These are phyloP conservation scores for Drosophila jambulina DNA, from an alignment of 1,140 invertebrate genomes.

Conservation along the genomic window DNA sequence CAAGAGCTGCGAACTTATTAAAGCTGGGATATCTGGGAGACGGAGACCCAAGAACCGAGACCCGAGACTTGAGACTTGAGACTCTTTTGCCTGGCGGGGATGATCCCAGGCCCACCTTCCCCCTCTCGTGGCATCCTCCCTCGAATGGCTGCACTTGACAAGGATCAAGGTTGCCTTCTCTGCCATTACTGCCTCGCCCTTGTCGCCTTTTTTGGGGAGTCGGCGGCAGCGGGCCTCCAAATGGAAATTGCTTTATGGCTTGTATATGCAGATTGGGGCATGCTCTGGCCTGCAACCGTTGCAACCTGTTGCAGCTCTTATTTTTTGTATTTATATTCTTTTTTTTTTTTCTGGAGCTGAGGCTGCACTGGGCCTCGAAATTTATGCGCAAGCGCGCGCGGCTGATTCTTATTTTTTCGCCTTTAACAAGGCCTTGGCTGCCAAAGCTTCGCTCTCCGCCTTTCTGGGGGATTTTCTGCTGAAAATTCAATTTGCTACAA, in stretches of 20 bases:
- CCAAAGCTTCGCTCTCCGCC: conserved; percentile 22
- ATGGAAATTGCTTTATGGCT: conserved; percentile 85
- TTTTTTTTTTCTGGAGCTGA: conserved; percentile 29
- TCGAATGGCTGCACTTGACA: conserved; percentile 74
- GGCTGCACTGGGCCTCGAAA: conserved; percentile 42
- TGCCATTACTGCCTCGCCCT: conserved; percentile 42
- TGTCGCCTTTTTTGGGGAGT: conserved; percentile 65
- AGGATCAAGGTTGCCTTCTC: conserved; percentile 77
- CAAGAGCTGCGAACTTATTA: conserved; percentile 79
- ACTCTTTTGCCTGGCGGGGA: conserved; percentile 29
- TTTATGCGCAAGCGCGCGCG: conserved; percentile 81
- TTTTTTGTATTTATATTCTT: conserved; percentile 54
- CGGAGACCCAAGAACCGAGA: conserved; percentile 7
- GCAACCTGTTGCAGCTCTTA: conserved; percentile 60
- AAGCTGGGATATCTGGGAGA: conserved; percentile 27
- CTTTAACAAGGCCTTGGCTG: conserved; percentile 74
- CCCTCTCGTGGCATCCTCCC: conserved; percentile 30
- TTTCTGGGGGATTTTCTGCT: conserved; percentile 65
- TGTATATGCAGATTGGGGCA: conserved; percentile 83
- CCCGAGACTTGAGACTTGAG: neutral
- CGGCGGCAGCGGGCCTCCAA: conserved; percentile 48
- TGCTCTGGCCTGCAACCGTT: conserved; percentile 44
- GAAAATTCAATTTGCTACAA: conserved; percentile 85
- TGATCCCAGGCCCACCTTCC: neutral
- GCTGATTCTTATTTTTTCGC: conserved; percentile 84